Base-by-base conservation (phyloP, 2,888 invertebrate species). In the Leptarthrus brevirostris region DNA sequence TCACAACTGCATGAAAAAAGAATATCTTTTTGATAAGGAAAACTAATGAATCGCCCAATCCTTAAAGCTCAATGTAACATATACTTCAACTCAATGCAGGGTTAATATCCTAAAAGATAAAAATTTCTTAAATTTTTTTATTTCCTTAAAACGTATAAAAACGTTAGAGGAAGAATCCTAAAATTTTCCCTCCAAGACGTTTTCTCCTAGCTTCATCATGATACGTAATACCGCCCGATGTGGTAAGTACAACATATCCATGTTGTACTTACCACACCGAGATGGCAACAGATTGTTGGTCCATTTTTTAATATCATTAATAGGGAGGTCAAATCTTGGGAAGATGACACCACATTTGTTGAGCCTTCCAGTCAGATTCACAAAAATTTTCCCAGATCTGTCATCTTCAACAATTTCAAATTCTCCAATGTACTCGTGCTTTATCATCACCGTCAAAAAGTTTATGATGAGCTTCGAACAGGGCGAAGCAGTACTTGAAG, bases 361-460 rank as follows among this genome's bases (percentile, higher is more conserved):
- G 80, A 99, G 87, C 84, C 99, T 90, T 79, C 99, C 99, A 70
- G 97, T 99, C 71, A 99, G 90, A 86, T 99, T 98, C 56, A 99
- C 99, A 73, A 99, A 98, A 82, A 99, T 98, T 87, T 99, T 99
- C 76, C 98, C 98, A 80, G 97, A 94, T 86, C 99, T 91, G 87
- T 99, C 99, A 84, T 99, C 98, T 86, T 99, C 99, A 74, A 99
- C 97, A 80, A 99, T 96, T 88, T 99, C 99, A 86, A 99, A 99
- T 88, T 99, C 99, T 76, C 98, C 98, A 85, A 99, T 99, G 86
- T 99, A 99, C 79, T 97, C 99, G 88, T 99, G 98, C 87, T 97
- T 98, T 98, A 99, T 99, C 99, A 99, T 99, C 81, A 99, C 99
- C 80, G 97, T 97, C 81, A 99, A 89, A 86, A 99, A 99, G 87